Evolutionary conservation across 2,113 vertebrate species (phyloP), one percentile per base, ranked within the genome.

Genomic region (Spea multiplicata): DNA sequence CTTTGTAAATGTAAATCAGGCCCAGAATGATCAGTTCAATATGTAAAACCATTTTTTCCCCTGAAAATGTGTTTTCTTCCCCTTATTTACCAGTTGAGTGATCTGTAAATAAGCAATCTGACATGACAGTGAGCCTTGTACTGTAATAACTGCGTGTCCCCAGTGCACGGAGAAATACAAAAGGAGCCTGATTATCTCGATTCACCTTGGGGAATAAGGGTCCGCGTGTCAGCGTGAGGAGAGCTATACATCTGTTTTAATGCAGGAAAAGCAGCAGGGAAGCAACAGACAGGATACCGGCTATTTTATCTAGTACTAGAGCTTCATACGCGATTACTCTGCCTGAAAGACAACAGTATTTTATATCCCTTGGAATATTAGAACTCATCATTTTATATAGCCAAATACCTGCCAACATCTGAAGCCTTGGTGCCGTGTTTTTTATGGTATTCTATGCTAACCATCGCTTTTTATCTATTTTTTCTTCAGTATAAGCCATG

Each of bases 41-140:
- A 68, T 44, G 76, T 30, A 71, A 47, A 76, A 46, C 17, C 48
- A 30, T 66, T 72, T 78, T 53, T 71, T 46, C 3, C 30, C 6
- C 17, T 16, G 48, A 52, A 67, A 74, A 67, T 74, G 64, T 66
- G 61, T 66, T 74, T 80, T 71, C 71, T 79, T 47, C 70, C 66
- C 49, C 52, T 73, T 80, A 74, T 80, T 80, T 74, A 80, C 71
- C 78, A 74, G 78, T 65, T 61, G 78, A 79, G 16, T 79, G 78
- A 73, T 80, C 78, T 74, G 71, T 80, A 80, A 80, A 80, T 80
- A 80, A 80, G 71, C 71, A 80, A 80, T 74, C 44, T 80, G 78
- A 80, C 78, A 80, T 80, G 78, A 80, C 78, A 80, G 78, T 68
- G 71, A 80, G 78, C 30, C 78, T 59, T 80, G 78, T 80, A 80